Percentiles rank a stretch among this genome's conserved stretches.
These are phyloP conservation scores for Numenius arquata DNA, from an alignment of 2,113 vertebrate species.

Conservation along the genomic window DNA sequence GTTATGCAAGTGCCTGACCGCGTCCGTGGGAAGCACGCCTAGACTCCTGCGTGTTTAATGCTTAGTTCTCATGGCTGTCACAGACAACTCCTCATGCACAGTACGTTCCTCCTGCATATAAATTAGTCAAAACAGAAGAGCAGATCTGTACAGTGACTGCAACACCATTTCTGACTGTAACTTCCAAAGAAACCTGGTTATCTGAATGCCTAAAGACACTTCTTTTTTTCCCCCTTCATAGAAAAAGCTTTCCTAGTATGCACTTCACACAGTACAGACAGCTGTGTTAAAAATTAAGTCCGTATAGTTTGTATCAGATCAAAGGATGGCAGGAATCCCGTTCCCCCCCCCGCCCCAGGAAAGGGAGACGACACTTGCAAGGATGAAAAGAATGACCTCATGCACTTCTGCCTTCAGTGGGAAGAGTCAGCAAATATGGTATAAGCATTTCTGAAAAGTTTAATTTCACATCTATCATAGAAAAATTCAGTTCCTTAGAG, in stretches of 20 bases:
- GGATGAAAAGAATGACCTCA: slow-evolving; percentile 36
- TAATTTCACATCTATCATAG: not conserved
- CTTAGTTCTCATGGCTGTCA: not conserved
- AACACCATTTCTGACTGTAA: not conserved
- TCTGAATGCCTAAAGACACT: not conserved
- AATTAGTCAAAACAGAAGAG: not conserved
- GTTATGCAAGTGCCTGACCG: not conserved
- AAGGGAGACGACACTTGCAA: not conserved
- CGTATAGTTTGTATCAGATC: not conserved
- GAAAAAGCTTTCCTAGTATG: not conserved
- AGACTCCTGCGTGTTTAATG: not conserved
- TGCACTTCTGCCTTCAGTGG: not conserved
- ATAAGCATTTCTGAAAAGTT: not conserved
- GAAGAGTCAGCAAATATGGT: not conserved
- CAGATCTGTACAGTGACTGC: not conserved
- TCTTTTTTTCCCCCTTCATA: not conserved
- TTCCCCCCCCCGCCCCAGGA: accelerated
- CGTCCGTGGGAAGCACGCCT: not conserved
- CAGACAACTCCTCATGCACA: not conserved
- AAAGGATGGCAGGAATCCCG: not conserved
- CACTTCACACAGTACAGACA: not conserved
- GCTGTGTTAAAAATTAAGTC: slow-evolving; percentile 41
- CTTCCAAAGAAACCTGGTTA: not conserved
- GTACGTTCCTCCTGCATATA: not conserved
- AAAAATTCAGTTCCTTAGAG: not conserved